Base-by-base conservation (phyloP, 2,113 vertebrate species). In the Excalfactoria chinensis region DNA sequence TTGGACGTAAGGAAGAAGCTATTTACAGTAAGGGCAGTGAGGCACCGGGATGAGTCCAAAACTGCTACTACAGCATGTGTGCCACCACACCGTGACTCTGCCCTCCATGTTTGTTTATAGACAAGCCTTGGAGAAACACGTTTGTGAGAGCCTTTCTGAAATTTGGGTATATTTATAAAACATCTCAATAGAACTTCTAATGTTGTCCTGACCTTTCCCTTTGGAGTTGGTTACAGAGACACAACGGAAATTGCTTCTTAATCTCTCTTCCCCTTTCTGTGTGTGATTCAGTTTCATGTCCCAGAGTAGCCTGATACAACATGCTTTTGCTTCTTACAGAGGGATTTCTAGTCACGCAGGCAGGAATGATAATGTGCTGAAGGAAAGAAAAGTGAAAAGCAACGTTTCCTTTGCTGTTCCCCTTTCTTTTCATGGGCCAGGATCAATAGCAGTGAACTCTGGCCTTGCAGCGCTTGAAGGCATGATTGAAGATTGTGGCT, bases 11-110 rank as follows among this genome's bases (percentile, higher is more conserved):
- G 9, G 9, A 30, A 55, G 51, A 53, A 26, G 49, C 28, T 51
- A 28, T 53, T 30, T 53, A 53, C 15, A 53, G 51, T 28, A 53
- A 53, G 28, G 26, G 51, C 15, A 26, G 51, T 30, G 51, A 53
- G 15, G 51, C 13, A 15, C 15, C 1, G 8, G 26, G 26, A 53
- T 30, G 26, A 15, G 14, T 30, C 23, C 56, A 51, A 48, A 94
- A 53, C 26, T 62, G 22, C 23, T 43, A 23, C 19, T 34, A 60
- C 69, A 69, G 53, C 30, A 4, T 0, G 0, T 26, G 30, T n/a
- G 44, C 59, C 20, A 2, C n/a, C 34, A 11, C 2, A 1, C 37
- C 28, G 21, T 15, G n/a, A 41, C 41, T 82, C 30, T 63, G 51
- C 21, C 55, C 40, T 67, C 35, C n/a, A 17, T 15, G 5, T 53